phyloP scores from a whole-genome alignment of 2,888 invertebrate genomes.

The Globia sparganii region DNA sequence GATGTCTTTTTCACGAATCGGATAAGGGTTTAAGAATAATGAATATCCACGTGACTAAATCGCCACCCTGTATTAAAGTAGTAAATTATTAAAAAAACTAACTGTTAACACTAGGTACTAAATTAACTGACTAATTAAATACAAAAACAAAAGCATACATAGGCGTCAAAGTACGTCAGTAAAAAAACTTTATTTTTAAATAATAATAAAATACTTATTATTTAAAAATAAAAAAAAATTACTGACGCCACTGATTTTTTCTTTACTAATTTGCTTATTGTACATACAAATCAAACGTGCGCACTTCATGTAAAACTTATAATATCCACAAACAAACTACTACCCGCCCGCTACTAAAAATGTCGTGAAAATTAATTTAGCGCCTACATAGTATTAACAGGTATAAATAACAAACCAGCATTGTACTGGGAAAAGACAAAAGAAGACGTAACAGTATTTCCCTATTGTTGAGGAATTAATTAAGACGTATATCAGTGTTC shows the following conservation, averaged over 20 bases:
- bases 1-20: too few relatives aligned
- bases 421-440: not conserved
- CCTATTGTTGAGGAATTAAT: not conserved
- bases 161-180: not conserved
- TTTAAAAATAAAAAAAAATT: too few relatives aligned
- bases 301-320: not conserved
- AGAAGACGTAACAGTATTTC: not conserved
- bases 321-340: not conserved
- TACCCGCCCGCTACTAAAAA: not conserved
- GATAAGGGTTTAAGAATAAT: too few relatives aligned
- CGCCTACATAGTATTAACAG: not conserved
- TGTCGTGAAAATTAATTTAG: constrained; percentile 28
- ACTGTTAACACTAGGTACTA: too few relatives aligned
- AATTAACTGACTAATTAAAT: too few relatives aligned
- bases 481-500: too few relatives aligned
- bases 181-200: too few relatives aligned
- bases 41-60: too few relatives aligned
- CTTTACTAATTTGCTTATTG: too few relatives aligned
- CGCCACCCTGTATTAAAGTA: too few relatives aligned
- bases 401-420: constrained; percentile 4
- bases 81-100: too few relatives aligned
- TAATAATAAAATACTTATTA: too few relatives aligned
- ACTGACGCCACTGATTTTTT: not conserved
- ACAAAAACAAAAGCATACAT: not conserved
- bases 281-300: not conserved